phyloP scores from a whole-genome alignment of 2,888 invertebrate genomes.

The Lasioglossum morio region DNA sequence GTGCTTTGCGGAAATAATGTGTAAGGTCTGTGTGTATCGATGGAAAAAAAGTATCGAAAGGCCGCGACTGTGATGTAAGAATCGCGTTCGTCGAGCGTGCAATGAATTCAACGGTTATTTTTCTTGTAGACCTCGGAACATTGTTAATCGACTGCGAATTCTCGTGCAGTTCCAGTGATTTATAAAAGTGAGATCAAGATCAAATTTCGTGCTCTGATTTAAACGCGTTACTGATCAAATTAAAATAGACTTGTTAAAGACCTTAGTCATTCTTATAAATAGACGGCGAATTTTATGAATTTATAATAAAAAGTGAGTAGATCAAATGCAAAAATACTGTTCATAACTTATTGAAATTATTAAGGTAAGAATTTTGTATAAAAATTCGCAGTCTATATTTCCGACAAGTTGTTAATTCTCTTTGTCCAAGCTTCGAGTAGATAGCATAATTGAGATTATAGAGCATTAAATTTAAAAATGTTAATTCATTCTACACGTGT shows the following conservation, averaged over 20 bases:
- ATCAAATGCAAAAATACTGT: background rate
- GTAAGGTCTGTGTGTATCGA: constrained; percentile 20
- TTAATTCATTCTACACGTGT: background rate
- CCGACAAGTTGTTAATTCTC: background rate
- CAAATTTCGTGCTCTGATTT: background rate
- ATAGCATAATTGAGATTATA: background rate
- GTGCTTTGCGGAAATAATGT: constrained; percentile 45
- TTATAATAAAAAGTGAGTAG: background rate
- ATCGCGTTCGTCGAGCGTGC: constrained; percentile 51
- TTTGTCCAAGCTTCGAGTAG: background rate
- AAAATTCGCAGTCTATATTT: background rate
- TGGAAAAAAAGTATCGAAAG: constrained; percentile 52
- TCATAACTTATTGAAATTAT: background rate
- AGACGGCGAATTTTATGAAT: background rate
- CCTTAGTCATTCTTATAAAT: background rate
- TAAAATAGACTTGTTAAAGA: background rate
- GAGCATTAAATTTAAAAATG: background rate
- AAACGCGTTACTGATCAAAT: background rate
- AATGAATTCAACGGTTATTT: constrained; percentile 33
- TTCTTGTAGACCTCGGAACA: background rate
- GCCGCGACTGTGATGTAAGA: constrained; percentile 51
- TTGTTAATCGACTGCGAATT: background rate
- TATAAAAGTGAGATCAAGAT: background rate
- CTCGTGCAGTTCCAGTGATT: background rate
- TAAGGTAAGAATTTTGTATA: background rate